Base-by-base conservation (phyloP, 2,113 vertebrate species). In the Sinocyclocheilus anophthalmus region DNA sequence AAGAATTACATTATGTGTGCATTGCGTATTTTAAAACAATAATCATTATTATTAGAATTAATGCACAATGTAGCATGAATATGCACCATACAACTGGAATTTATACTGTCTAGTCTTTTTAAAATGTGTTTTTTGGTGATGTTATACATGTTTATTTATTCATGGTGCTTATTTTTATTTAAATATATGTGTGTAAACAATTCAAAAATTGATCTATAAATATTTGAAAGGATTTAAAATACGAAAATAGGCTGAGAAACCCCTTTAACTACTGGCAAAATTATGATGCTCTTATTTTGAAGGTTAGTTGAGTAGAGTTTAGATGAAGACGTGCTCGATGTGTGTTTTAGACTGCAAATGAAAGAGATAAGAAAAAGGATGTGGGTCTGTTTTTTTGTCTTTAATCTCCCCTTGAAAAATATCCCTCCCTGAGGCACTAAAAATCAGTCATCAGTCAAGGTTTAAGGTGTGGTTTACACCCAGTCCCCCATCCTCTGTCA, bases 381-480 rank as follows among this genome's bases (percentile, higher is more conserved):
- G 81, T 83, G 45, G 30, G 76, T 73, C 22, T 73, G 14, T 76
- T 72, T 84, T 80, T 88, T 55, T 55, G 79, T 77, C 42, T 87
- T 48, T 55, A 39, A 86, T 75, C 76, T 53, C 76, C 86, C 26
- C 50, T 80, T 61, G 76, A 89, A 92, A 93, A 95, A 95, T 94
- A 94, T 85, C 92, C 91, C 92, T 93, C 93, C 95, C 95, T 57
- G 87, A 91, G 95, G 95, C 94, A 89, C 87, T 91, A 93, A 91
- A 95, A 95, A 95, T 84, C 81, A 59, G 45, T 83, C 81, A 93
- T 92, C 92, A 94, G 92, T 92, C n/a, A 88, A 94, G 95, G 93
- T 95, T 94, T 94, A 88, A 95, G 95, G 95, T 95, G 95, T 95
- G 95, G 95, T 93, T 92, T 87, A 86, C 37, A 91, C 91, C 90